phyloP scores from a whole-genome alignment of 1,140 invertebrate genomes.

The Littorina saxatilis region DNA sequence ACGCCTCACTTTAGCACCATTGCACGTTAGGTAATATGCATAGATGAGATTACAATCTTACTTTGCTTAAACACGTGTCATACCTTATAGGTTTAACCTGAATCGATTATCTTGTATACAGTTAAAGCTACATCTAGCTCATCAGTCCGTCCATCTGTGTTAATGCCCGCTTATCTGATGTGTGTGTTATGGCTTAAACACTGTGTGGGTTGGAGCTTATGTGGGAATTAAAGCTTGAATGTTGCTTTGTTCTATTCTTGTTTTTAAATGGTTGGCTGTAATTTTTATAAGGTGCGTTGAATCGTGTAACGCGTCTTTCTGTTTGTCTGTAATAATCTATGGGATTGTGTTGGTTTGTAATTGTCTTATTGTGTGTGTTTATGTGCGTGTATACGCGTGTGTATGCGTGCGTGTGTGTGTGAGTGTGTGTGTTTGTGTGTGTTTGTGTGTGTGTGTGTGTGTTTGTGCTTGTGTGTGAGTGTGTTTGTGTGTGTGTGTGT shows the following conservation, averaged over 20 bases:
- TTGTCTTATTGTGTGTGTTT: neutral
- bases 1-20: no score
- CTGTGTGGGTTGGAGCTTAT: no score
- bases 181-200: no score
- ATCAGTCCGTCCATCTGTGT: no score
- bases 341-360: neutral
- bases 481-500: slow-evolving; percentile 11
- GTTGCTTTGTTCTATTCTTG: neutral
- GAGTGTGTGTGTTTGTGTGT: neutral
- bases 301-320: neutral
- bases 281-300: neutral
- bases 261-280: neutral
- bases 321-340: neutral
- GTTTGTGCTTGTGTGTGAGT: neutral
- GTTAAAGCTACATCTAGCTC: no score
- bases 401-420: slow-evolving; percentile 8
- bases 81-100: no score
- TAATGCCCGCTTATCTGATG: no score
- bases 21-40: no score
- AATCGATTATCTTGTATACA: no score
- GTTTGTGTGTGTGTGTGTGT: neutral
- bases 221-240: no score
- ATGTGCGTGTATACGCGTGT: neutral
- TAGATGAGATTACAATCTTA: no score
- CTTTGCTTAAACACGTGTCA: no score